These are phyloP conservation scores for Pseudanteris insignis DNA, from an alignment of 2,888 invertebrate genomes.

Conservation along the genomic window DNA sequence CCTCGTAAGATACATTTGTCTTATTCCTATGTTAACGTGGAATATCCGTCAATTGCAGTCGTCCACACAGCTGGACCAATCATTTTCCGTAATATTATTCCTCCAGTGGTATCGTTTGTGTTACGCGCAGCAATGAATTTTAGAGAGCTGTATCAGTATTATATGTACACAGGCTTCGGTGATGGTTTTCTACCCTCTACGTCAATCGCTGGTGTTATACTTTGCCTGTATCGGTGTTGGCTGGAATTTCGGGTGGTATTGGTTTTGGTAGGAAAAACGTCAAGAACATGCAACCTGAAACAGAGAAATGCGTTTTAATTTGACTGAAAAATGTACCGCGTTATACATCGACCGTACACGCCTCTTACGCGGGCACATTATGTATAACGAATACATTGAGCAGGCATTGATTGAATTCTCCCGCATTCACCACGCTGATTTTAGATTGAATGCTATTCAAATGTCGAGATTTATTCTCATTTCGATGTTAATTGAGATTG, in stretches of 20 bases:
- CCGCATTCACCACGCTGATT: too few species aligned
- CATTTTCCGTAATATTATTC: slow-evolving; percentile 13
- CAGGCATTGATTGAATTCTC: too few species aligned
- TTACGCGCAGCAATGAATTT: slow-evolving; percentile 12
- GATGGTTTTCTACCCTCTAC: background rate
- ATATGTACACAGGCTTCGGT: background rate
- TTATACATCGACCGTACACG: too few species aligned
- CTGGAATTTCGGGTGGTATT: slow-evolving; percentile 30
- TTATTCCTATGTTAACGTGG: too few species aligned
- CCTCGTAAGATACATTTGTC: too few species aligned
- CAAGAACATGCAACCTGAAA: slow-evolving; percentile 46
- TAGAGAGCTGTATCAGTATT: slow-evolving; percentile 28
- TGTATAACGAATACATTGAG: too few species aligned
- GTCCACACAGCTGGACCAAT: too few species aligned
- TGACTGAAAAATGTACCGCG: background rate
- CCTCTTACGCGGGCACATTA: too few species aligned
- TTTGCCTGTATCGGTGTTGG: slow-evolving; percentile 24
- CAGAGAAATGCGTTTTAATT: slow-evolving; percentile 5
- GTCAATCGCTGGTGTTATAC: slow-evolving; percentile 20
- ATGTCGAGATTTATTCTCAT: too few species aligned
- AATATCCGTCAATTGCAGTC: background rate
- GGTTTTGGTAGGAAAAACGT: slow-evolving; percentile 44
- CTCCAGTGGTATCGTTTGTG: slow-evolving; percentile 8
- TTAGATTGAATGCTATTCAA: too few species aligned
- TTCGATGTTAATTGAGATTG: too few species aligned